Base-by-base conservation (phyloP, 2,113 vertebrate species). In the Monarcha castaneiventris region DNA sequence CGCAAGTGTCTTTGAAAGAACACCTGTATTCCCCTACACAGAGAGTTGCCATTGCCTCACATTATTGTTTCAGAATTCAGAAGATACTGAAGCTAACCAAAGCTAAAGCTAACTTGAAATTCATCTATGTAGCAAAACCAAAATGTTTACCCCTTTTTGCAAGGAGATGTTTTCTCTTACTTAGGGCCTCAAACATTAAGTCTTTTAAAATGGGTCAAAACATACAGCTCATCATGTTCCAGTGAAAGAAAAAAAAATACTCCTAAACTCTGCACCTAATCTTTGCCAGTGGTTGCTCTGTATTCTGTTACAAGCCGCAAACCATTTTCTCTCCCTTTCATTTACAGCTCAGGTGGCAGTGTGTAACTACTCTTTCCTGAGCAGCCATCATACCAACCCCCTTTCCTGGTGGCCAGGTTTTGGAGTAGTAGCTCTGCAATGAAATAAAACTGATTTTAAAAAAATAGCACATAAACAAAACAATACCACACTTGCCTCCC, bases 161-260 rank as follows among this genome's bases (percentile, higher is more conserved):
- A 78, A 89, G 54, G 77, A 92, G 67, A 72, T 13, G 2, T 26
- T 56, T 62, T 83, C 33, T 74, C 58, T 84, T 87, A 35, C 68
- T 84, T 76, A 63, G 61, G 72, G 49, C 67, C 69, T 84, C 72
- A 79, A 63, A 72, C 33, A 56, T 84, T 58, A 80, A 35, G 30
- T 25, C 61, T 78, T 86, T 67, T 89, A 72, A 49, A 71, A 13
- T 90, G 83, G 78, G 81, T 89, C 93, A 94, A 96, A 95, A 87
- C 51, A 89, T 58, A 85, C 84, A 89, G 59, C 59, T 92, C 25
- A 43, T 82, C 52, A 7, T 81, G 80, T 93, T 84, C 44, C 84
- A 71, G 13, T 18, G 63, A 44, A 54, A 59, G 79, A n/a, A 11
- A 29, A 61, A 87, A n/a, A 61, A 9, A 15, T 9, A 9, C 3